Evolutionary conservation across 2,797 vertebrate species (phyloP).

Genomic region (Pygocentrus nattereri): DNA sequence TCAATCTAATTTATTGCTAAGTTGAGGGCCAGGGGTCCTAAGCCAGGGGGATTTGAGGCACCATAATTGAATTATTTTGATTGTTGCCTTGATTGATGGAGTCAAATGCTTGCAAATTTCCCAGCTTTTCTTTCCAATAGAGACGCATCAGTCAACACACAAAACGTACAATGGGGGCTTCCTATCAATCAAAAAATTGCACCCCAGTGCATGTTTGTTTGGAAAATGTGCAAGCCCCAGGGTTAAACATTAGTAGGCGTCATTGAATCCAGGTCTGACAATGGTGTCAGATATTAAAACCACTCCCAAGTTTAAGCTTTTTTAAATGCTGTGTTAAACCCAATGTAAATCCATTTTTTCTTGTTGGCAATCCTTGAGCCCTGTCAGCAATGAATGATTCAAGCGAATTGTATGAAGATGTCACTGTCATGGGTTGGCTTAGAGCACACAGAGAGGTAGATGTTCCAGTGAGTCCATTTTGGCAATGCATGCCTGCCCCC

Average conservation of each 20-base stretch:
- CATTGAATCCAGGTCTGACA: conserved; percentile 73
- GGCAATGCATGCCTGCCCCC: conserved; percentile 65
- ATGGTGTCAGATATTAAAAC: conserved; percentile 78
- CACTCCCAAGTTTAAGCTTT: conserved; percentile 77
- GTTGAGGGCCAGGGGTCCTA: conserved; percentile 69
- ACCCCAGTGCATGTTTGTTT: conserved; percentile 14
- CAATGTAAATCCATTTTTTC: conserved; percentile 67
- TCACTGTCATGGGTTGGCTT: conserved; percentile 79
- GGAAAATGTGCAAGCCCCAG: conserved; percentile 24
- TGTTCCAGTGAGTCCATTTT: conserved; percentile 75
- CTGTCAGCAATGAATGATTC: conserved; percentile 7
- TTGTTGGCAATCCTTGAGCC: neutral
- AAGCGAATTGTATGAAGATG: conserved; percentile 74
- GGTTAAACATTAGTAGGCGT: conserved; percentile 68
- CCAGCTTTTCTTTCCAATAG: conserved; percentile 62
- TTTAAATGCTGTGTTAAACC: conserved; percentile 78
- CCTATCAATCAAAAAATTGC: conserved; percentile 76
- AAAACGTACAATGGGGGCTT: conserved; percentile 76
- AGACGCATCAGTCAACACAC: conserved; percentile 77
- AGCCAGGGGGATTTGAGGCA: conserved; percentile 76
- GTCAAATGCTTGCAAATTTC: conserved; percentile 77
- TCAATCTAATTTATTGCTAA: conserved; percentile 78
- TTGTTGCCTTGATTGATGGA: conserved; percentile 83
- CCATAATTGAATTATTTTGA: conserved; percentile 85
- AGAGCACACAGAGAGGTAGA: conserved; percentile 64